phyloP scores from a whole-genome alignment of 2,888 invertebrate genomes.

The Drosophila picticornis region DNA sequence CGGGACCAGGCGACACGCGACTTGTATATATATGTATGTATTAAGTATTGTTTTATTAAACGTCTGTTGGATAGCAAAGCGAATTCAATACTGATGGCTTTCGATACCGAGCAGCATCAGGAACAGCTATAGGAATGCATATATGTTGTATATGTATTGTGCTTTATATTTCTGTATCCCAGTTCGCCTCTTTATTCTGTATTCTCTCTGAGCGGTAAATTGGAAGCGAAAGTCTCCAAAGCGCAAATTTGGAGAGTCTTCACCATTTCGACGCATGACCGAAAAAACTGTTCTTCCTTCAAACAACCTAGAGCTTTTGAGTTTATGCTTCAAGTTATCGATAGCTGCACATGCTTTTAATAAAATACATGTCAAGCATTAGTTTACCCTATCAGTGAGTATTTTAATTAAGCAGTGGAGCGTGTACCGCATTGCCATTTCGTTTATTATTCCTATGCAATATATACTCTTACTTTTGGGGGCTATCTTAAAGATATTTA shows the following conservation, averaged over 20 bases:
- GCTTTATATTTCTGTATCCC: conserved; percentile 56
- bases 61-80: conserved; percentile 71
- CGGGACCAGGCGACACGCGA: conserved; percentile 51
- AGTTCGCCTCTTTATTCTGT: conserved; percentile 28
- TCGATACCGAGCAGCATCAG: conserved; percentile 40
- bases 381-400: not conserved
- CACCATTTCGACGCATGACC: conserved; percentile 46
- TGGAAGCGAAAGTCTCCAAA: conserved; percentile 43
- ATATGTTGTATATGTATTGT: conserved; percentile 24
- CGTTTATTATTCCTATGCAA: not conserved
- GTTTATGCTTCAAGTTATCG: conserved; percentile 14
- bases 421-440: not conserved
- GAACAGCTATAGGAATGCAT: conserved; percentile 28
- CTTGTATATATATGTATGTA: conserved; percentile 23
- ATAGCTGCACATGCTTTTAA: conserved; percentile 9
- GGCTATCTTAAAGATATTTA: not conserved
- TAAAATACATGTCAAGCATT: not conserved
- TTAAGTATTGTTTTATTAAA: conserved; percentile 28
- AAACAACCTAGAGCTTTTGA: not conserved
- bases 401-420: not conserved
- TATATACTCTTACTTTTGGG: not conserved
- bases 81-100: conserved; percentile 68
- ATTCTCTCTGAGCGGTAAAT: conserved; percentile 29
- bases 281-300: conserved; percentile 28
- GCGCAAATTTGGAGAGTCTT: conserved; percentile 17